Base-by-base conservation (phyloP, 1,140 invertebrate genomes). In the Brachionus koreanus region DNA sequence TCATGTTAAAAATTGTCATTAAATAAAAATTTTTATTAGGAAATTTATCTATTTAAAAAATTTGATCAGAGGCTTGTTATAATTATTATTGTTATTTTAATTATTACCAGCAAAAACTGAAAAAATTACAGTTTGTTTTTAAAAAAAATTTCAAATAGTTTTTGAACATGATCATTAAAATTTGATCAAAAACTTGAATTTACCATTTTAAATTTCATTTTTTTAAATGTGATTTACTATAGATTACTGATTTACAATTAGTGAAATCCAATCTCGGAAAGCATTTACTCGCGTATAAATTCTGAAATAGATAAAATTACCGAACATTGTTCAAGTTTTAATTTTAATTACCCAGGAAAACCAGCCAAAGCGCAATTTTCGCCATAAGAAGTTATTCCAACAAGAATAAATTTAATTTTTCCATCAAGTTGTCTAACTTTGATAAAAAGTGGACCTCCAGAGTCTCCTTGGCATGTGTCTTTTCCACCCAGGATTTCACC, bases 391-490 rank as follows among this genome's bases (percentile, higher is more conserved):
- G 49, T 61, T 23, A 79, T 79, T 39, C 76, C 76, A 79, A 79
- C 49, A 42, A 57, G 29, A 13, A 79, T 25, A 39, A 16, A 57
- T 79, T 79, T 79, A 49, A 10, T 13, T 10, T 19, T 10, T 13
- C 25, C 49, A 61, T 65, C 25, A 1, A 63, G 1, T 9, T 57
- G 7, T 35, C 57, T 29, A 2, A 29, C 76, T 61, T 65, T 79
- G 3, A 79, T 52, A 61, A 61, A 79, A 12, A 79, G 19, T 13
- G 76, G 61, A 19, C 76, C 76, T 1, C 76, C 76, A 10, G 76
- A 79, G n/a, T 79, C 76, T 13, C 76, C 76, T 61, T 79, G 61
- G 35, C 79, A 82, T n/a, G 65, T 52, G 25, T 69, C 79, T 65
- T 43, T 46, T 23, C 49, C 79, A 13, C 61, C 79, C 13, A n/a